phyloP scores from a whole-genome alignment of 1,140 invertebrate species.

The Cotesia vestalis region DNA sequence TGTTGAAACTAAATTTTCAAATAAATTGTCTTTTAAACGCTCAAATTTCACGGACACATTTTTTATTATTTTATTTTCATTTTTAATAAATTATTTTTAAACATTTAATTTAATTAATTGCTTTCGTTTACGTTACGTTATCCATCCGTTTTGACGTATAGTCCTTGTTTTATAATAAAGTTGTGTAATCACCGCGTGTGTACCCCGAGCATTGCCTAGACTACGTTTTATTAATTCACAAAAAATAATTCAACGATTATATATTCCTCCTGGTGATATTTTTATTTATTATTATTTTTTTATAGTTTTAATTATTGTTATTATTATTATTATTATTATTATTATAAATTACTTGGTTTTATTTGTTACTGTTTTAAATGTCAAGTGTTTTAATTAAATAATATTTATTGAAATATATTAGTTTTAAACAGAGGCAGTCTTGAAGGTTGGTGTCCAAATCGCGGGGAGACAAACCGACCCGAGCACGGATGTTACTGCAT shows the following conservation, averaged over 20 bases:
- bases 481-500: slow-evolving; percentile 62
- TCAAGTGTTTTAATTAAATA: background rate
- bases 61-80: slow-evolving; percentile 1
- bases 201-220: no score
- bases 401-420: slow-evolving; percentile 13
- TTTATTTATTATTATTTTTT: background rate
- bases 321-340: background rate
- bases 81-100: background rate
- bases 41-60: no score
- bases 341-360: background rate
- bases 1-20: no score
- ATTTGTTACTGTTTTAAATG: background rate
- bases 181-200: no score
- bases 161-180: background rate
- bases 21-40: no score
- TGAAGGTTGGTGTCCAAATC: slow-evolving; percentile 56
- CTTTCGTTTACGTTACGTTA: background rate
- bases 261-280: background rate
- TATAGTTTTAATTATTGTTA: background rate
- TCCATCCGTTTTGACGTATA: slow-evolving; percentile 45
- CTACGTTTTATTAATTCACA: no score
- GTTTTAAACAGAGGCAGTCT: slow-evolving; percentile 47
- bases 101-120: slow-evolving; percentile 22
- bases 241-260: slow-evolving; percentile 3
- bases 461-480: slow-evolving; percentile 54